These are phyloP conservation scores for Crotalus viridis DNA, from an alignment of 2,113 vertebrate genomes.

Conservation along the genomic window DNA sequence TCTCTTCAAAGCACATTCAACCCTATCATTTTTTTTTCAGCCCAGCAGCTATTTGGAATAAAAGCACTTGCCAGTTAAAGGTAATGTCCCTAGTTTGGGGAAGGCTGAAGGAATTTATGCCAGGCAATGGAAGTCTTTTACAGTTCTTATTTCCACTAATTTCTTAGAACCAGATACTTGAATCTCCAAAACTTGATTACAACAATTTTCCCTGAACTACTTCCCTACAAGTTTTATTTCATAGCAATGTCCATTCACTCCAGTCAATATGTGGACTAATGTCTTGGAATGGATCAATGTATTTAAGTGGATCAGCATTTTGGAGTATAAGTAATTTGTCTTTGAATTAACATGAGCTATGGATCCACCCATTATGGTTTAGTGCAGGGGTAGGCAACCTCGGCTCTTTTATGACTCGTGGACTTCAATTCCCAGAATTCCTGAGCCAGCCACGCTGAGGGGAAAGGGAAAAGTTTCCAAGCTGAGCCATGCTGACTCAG, in stretches of 20 bases:
- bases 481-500: too few species aligned
- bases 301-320: background rate
- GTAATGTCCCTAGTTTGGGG: background rate
- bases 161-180: background rate
- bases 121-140: background rate
- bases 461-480: too few species aligned
- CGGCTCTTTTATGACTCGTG: too few species aligned
- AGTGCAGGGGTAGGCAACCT: background rate
- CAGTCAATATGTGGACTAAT: background rate
- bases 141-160: background rate
- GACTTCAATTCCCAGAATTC: too few species aligned
- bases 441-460: too few species aligned
- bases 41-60: background rate
- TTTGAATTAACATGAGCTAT: background rate
- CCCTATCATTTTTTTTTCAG: background rate
- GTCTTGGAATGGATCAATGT: background rate
- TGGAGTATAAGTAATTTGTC: background rate
- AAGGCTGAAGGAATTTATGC: background rate
- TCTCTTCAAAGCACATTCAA: background rate
- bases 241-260: background rate
- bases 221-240: background rate
- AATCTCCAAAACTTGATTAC: background rate
- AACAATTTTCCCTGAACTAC: background rate
- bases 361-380: background rate
- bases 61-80: background rate